Conservation (phyloP, 2,113 vertebrate genomes). For the Pyxicephalus adspersus region DNA sequence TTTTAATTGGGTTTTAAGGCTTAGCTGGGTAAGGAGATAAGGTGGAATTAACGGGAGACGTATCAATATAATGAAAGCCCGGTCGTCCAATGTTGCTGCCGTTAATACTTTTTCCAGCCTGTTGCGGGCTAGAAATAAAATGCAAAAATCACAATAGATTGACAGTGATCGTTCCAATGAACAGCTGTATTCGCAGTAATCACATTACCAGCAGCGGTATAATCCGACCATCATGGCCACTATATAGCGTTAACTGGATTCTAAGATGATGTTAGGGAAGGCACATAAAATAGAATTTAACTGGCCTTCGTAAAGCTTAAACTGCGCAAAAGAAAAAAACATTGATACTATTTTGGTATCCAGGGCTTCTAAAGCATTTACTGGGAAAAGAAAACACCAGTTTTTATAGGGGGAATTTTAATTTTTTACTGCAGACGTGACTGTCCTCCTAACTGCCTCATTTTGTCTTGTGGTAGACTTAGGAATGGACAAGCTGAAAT, state of each 20-base stretch:
- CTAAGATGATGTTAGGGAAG: conserved; percentile 43
- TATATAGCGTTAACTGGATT: conserved; percentile 44
- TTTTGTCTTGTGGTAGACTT: conserved; percentile 34
- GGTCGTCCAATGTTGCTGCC: conserved; percentile 66
- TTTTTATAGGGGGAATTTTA: conserved; percentile 49
- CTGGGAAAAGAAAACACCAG: background rate
- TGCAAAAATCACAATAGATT: conserved; percentile 65
- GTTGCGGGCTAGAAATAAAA: conserved; percentile 57
- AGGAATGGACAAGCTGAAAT: background rate
- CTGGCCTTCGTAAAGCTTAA: background rate
- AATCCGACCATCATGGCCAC: conserved; percentile 59
- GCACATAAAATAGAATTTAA: conserved; percentile 48
- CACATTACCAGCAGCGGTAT: conserved; percentile 62
- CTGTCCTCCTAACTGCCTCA: conserved; percentile 6
- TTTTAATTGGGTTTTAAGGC: conserved; percentile 85
- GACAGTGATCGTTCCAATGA: conserved; percentile 70
- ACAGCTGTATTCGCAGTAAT: conserved; percentile 65
- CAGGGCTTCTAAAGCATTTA: background rate
- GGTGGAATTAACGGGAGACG: conserved; percentile 77
- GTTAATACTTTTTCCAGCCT: conserved; percentile 60
- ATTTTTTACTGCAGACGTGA: conserved; percentile 36
- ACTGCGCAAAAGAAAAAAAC: conserved; percentile 11
- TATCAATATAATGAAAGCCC: conserved; percentile 77
- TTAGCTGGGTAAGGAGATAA: conserved; percentile 77
- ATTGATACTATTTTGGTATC: conserved; percentile 3